Base-by-base conservation (phyloP, 2,888 invertebrate species). In the Orthosia incerta region DNA sequence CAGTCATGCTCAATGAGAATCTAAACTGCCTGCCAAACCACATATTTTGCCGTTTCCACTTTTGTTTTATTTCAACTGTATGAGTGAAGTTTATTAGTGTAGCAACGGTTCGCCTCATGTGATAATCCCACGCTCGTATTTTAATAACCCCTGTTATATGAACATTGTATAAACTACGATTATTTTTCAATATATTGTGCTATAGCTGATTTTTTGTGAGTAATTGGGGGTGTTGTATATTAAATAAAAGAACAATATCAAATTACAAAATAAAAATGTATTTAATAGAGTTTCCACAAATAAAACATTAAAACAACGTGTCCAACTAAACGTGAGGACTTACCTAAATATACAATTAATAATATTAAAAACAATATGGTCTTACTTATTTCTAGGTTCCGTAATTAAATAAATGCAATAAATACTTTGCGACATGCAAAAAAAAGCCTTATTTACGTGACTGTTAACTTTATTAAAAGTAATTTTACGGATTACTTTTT, bases 231-330 rank as follows among this genome's bases (percentile, higher is more conserved):
- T 7, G 7, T 26, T n/a, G 16, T 50, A 31, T 31, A 3, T 13
- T 13, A 84, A 91, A 87, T 89, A 73, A 93, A 94, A 93, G 85
- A 85, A 85, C 83, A 82, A 70, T 90, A 15, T 91, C 86, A 92
- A 93, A 91, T 87, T 94, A 92, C 91, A 94, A 94, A 94, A 93
- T 93, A 91, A 94, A 92, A 93, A 91, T 91, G 86, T 92, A 7
- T 86, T 93, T 93, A 93, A 90, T 94, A 88, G 86, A 89, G 84
- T 85, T 85, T 82, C 60, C 74, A 78, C 67, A 84, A 87, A 80
- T 68, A 16, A 82, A 86, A 84, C 88, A 88, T 85, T 83, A 86
- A 90, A 93, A 89, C 87, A 87, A 88, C 86, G 66, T 87, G 90
- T 90, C 87, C 89, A 91, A 86, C 80, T 82, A 75, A 73, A 61